A percentile compares a stretch with the other conserved stretches of the same genome.
phyloP scores from a whole-genome alignment of 2,888 invertebrate genomes.

The Scaptomyza tumidula region DNA sequence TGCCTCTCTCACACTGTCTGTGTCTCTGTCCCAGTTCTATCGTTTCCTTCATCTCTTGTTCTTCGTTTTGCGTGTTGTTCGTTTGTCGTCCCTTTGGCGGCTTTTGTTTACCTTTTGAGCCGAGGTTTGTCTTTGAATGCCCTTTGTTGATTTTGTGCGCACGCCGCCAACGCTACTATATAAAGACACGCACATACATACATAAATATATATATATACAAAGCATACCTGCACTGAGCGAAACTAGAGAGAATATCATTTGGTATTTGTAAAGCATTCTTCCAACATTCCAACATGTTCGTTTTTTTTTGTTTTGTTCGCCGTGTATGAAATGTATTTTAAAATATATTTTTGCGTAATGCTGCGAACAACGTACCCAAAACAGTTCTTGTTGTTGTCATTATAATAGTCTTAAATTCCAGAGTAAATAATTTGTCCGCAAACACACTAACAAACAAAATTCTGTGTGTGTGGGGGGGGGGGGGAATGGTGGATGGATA shows the following conservation, averaged over 20 bases:
- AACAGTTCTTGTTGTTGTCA: not conserved
- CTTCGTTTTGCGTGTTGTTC: conserved; percentile 8
- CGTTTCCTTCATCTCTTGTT: not conserved
- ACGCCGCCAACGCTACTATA: conserved; percentile 44
- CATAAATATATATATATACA: conserved; percentile 13
- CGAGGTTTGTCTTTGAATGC: conserved; percentile 58
- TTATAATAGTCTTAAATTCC: conserved; percentile 73
- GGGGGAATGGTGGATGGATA: conserved; percentile 7
- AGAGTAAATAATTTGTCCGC: conserved; percentile 69
- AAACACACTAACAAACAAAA: conserved; percentile 41
- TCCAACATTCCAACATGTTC: not conserved
- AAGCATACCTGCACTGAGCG: conserved; percentile 35
- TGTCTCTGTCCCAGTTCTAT: not conserved
- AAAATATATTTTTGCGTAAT: conserved; percentile 65
- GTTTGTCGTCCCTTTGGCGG: conserved; percentile 69
- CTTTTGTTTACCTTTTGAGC: conserved; percentile 71
- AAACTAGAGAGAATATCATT: conserved; percentile 21
- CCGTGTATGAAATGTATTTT: conserved; percentile 36
- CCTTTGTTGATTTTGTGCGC: conserved; percentile 74
- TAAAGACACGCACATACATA: conserved; percentile 5
- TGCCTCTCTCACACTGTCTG: no score
- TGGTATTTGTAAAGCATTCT: not conserved
- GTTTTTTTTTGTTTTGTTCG: conserved; percentile 3
- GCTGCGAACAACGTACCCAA: no score
- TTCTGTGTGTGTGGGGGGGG: conserved; percentile 4